Evolutionary conservation across 2,888 invertebrate genomes (phyloP), one percentile per base, ranked within the genome.

Genomic region (Tigriopus californicus): DNA sequence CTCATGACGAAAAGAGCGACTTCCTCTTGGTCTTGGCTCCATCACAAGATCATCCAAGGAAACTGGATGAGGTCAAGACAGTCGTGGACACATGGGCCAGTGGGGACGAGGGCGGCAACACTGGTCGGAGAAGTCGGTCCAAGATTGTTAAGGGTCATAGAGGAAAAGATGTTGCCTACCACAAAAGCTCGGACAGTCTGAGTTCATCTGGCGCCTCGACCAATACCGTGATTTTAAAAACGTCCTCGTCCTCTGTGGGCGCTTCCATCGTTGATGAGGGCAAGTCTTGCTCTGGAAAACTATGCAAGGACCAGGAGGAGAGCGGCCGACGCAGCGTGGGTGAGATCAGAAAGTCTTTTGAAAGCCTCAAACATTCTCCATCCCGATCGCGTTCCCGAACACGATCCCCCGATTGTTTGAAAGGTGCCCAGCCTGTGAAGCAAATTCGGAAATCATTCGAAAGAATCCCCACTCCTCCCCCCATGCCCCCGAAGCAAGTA

Each of bases 361-460:
- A 53, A 53, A 20, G 20, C 24, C 12, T 22, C 11, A 13, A 11
- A 6, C 13, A 53, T 4, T 25, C 53, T 12, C 53, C 53, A n/a
- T 5, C 46, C 4, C 13, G 22, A 22, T 13, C 24, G 4, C 24
- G n/a, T 13, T 25, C 33, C 3, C 6, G 33, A 5, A 13, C 41
- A 3, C n/a, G n/a, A 33, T 13, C 13, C 3, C 13, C 33, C n/a
- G 51, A 22, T 13, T 18, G 13, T 20, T n/a, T 22, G 4, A 25
- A 33, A 15, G 33, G 33, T 5, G n/a, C 3, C 10, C 41, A 22
- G 5, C 15, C 40, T 18, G 56, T 56, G 44, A 56, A 22, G 13
- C 42, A 56, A 13, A 42, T 22, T 10, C 41, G 20, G 18, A 56
- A 56, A 42, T 56, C 56, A 4, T 56, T 56, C 42, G 56, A 56